phyloP scores from a whole-genome alignment of 2,888 invertebrate genomes.

The Lasioglossum pauxillum region DNA sequence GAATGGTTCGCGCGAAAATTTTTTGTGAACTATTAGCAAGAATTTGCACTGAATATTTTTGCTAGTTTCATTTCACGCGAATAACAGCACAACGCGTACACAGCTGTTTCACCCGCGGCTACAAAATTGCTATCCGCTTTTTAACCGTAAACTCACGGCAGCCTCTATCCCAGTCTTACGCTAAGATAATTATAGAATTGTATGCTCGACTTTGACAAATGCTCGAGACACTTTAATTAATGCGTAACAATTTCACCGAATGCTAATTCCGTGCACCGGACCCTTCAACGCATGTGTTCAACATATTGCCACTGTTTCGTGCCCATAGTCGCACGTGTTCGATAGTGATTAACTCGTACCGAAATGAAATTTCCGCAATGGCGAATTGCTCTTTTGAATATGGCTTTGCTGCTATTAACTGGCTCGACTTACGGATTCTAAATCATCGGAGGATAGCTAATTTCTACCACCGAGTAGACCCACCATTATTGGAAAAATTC shows the following conservation, averaged over 20 bases:
- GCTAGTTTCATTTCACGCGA: conserved; percentile 18
- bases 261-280: conserved; percentile 36
- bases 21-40: not conserved
- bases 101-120: conserved; percentile 26
- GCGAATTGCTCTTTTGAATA: conserved; percentile 29
- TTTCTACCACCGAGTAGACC: not conserved
- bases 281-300: conserved; percentile 20
- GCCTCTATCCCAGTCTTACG: not conserved
- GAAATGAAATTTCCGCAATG: conserved; percentile 41
- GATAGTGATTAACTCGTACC: conserved; percentile 33
- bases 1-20: not conserved
- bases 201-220: conserved; percentile 40
- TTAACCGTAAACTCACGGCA: conserved; percentile 20
- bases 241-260: conserved; percentile 44
- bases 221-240: conserved; percentile 43
- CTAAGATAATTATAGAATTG: conserved; percentile 47
- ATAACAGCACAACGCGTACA: not conserved
- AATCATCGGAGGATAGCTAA: not conserved
- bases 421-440: not conserved
- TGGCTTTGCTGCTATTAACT: not conserved
- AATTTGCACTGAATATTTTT: conserved; percentile 26
- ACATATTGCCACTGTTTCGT: conserved; percentile 26
- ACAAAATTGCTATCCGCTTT: conserved; percentile 10
- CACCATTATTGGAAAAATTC: not conserved
- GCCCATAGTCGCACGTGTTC: conserved; percentile 42